Evolutionary conservation across 1,140 invertebrate genomes (phyloP), one percentile per base, ranked within the genome.

Genomic region (Dufourea novaeangliae): DNA sequence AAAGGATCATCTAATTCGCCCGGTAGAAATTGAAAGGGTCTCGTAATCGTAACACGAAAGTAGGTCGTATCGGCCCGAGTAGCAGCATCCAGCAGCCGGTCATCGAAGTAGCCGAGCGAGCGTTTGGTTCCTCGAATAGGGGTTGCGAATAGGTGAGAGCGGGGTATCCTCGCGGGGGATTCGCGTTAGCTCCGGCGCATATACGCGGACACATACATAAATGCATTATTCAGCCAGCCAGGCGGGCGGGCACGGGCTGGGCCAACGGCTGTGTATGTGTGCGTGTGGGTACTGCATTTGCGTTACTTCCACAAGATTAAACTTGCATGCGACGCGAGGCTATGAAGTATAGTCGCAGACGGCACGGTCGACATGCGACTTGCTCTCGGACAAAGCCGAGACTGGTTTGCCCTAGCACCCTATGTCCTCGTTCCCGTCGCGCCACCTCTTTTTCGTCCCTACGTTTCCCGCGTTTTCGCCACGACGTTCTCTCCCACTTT

Each of bases 231-330:
- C 89, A 88, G 63, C 17, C 68, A 66, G 50, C 22, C 17, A n/a
- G 41, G 17, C 14, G 37, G 41, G 78, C 79, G 57, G 50, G 8
- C 22, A 11, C 50, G 50, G 50, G 50, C 44, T 52, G 50, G 4
- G 10, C 50, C 8, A n/a, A 11, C 22, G 20, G 8, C 8, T 10
- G 34, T 3, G 34, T 37, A 8, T 25, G 22, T 14, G 39, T 1
- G 66, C 80, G 78, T 68, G 69, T 77, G 83, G 82, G 78, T 80
- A 86, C 86, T 84, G 88, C 88, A 88, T 90, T 90, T 90, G 85
- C 84, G 88, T 90, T 90, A 90, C 88, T 90, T 90, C 88, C 88
- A 89, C 82, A 83, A 90, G 88, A 90, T 90, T 90, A 90, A 90
- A 90, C 88, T 90, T 90, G 88, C 88, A 90, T 88, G 87, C 87